These are phyloP conservation scores for Ramphastos sulfuratus DNA, from an alignment of 2,113 vertebrate genomes.

Conservation along the genomic window DNA sequence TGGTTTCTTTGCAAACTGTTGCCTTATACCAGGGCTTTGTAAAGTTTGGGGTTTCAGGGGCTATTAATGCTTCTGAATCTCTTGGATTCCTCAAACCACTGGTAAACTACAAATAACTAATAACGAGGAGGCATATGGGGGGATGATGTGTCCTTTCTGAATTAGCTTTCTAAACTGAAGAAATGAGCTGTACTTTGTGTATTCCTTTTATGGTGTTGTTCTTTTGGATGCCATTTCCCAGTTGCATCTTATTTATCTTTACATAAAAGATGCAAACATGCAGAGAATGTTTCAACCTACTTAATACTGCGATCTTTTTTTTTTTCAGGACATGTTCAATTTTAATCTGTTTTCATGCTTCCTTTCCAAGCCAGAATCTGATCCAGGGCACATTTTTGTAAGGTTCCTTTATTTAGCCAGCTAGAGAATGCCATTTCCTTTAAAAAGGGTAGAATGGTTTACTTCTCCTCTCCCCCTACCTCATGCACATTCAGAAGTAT, in stretches of 20 bases:
- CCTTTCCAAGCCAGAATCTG: not conserved
- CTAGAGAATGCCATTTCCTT: not conserved
- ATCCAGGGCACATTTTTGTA: not conserved
- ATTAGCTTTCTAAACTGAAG: not conserved
- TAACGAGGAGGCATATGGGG: not conserved
- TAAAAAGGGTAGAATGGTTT: not conserved
- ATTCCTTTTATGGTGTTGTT: not conserved
- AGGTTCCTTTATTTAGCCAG: conserved; percentile 15
- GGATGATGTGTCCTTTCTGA: not conserved
- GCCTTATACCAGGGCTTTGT: not conserved
- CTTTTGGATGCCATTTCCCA: not conserved
- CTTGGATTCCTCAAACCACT: not conserved
- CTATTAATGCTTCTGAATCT: not conserved
- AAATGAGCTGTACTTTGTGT: not conserved
- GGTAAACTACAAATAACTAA: not conserved
- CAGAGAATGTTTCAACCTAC: not conserved
- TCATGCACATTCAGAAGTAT: not conserved
- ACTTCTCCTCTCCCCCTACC: not conserved
- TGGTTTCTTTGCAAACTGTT: rapidly evolving
- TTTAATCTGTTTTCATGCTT: not conserved
- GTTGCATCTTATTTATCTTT: not conserved
- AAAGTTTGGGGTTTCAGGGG: rapidly evolving
- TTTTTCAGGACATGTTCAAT: not conserved
- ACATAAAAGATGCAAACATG: not conserved
- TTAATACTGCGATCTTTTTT: not conserved